Percentiles rank a stretch among this genome's conserved stretches.
phyloP scores from a whole-genome alignment of 2,888 invertebrate species.

The Apantesis nais region DNA sequence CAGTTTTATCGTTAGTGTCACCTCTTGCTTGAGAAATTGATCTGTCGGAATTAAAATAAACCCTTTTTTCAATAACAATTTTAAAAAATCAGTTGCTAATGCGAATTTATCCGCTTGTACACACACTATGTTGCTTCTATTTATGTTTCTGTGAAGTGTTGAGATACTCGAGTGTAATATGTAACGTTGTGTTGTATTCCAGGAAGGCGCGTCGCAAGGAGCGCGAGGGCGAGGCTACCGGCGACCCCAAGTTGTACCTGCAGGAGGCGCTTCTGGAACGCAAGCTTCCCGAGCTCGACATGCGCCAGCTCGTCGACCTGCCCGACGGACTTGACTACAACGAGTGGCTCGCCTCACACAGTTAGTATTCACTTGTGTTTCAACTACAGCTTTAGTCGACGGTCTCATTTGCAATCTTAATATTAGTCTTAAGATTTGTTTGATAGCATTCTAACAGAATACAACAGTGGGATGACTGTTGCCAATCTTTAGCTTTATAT shows the following conservation, averaged over 20 bases:
- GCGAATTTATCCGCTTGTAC: not conserved
- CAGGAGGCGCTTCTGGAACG: slow-evolving; percentile 97
- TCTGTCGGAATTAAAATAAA: not conserved
- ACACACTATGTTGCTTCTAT: not conserved
- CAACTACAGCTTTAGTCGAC: not conserved
- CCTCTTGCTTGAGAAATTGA: not conserved
- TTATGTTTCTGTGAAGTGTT: not conserved
- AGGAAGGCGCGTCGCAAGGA: slow-evolving; percentile 99
- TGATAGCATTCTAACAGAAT: not conserved
- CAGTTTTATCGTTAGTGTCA: not conserved
- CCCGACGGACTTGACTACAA: slow-evolving; percentile 98
- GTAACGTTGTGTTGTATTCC: slow-evolving; percentile 53
- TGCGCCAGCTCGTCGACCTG: slow-evolving; percentile 96
- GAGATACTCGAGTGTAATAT: not conserved
- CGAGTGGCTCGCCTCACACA: slow-evolving; percentile 99
- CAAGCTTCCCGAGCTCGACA: slow-evolving; percentile 97
- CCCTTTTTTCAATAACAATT: not conserved
- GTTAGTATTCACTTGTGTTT: slow-evolving; percentile 77
- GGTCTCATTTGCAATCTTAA: not conserved
- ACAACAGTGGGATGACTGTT: not conserved
- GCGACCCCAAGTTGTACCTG: slow-evolving; percentile 97
- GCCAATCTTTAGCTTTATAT: not conserved
- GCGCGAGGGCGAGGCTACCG: slow-evolving; percentile 91
- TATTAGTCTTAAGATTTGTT: not conserved
- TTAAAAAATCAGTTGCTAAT: not conserved